phyloP scores from a whole-genome alignment of 2,797 vertebrate genomes.

The Acropternis orthonyx region DNA sequence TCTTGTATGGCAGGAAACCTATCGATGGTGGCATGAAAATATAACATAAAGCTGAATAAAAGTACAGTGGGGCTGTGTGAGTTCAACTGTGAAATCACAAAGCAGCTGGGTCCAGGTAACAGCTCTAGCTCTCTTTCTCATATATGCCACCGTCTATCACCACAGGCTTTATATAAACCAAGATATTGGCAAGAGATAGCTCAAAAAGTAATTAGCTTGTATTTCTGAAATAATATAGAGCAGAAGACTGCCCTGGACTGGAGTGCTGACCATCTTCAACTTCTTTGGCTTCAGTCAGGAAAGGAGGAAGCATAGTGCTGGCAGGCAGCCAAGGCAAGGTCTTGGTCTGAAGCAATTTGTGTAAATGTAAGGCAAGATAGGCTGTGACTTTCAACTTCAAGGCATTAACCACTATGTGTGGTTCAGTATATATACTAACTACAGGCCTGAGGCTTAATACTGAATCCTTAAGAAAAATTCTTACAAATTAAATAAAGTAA shows the following conservation, averaged over 20 bases:
- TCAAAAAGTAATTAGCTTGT: not conserved
- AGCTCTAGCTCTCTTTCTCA: not conserved
- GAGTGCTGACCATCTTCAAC: not conserved
- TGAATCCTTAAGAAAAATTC: conserved; percentile 2
- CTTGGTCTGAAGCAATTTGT: not conserved
- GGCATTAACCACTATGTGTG: not conserved
- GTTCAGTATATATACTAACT: not conserved
- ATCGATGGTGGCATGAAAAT: not conserved
- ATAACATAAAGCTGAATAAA: not conserved
- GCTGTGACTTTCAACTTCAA: not conserved
- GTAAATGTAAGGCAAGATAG: not conserved
- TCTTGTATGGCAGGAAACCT: not conserved
- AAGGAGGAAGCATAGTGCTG: not conserved
- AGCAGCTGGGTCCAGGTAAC: not conserved
- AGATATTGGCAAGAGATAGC: not conserved
- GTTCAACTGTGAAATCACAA: not conserved
- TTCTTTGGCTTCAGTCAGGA: not conserved
- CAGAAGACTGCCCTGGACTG: not conserved
- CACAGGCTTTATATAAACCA: not conserved
- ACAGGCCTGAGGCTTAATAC: not conserved
- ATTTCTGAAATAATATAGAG: not conserved
- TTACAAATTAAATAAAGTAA: conserved; percentile 33
- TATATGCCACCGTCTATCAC: not conserved
- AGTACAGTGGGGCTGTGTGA: not conserved
- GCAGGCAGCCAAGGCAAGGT: not conserved